Percentiles rank a stretch among this genome's conserved stretches.
These are phyloP conservation scores for Drosophila flavopinicola DNA, from an alignment of 2,888 invertebrate species.

Conservation along the genomic window DNA sequence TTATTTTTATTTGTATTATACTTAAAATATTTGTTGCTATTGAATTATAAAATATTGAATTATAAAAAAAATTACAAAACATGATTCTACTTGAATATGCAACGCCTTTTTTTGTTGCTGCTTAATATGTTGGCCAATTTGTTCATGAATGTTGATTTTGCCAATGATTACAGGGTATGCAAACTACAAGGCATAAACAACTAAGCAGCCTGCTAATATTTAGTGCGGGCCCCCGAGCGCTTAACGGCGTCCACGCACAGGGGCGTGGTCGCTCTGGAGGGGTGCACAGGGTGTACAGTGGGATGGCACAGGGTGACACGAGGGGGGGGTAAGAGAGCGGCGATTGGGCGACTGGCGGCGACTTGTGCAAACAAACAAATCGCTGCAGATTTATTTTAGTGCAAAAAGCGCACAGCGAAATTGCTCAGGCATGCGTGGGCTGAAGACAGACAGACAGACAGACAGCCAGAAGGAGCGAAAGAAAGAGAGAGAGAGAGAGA, in stretches of 20 bases:
- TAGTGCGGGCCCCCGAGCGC: conserved; percentile 59
- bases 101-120: no score
- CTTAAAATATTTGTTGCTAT: no score
- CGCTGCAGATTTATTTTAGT: conserved; percentile 76
- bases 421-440: conserved; percentile 68
- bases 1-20: no score
- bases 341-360: conserved; percentile 55
- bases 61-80: no score
- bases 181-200: conserved; percentile 23
- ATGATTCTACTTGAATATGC: no score
- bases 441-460: no score
- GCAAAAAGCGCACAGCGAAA: conserved; percentile 66
- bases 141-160: neutral
- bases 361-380: conserved; percentile 80
- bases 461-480: conserved; percentile 1
- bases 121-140: neutral
- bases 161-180: conserved; percentile 19
- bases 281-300: no score
- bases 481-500: neutral
- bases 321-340: neutral
- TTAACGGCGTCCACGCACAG: conserved; percentile 44
- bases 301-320: neutral
- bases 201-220: conserved; percentile 62
- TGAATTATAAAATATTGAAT: no score
- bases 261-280: no score